These are phyloP conservation scores for Sinohyriopsis cumingii DNA, from an alignment of 2,888 invertebrate species.

Conservation along the genomic window DNA sequence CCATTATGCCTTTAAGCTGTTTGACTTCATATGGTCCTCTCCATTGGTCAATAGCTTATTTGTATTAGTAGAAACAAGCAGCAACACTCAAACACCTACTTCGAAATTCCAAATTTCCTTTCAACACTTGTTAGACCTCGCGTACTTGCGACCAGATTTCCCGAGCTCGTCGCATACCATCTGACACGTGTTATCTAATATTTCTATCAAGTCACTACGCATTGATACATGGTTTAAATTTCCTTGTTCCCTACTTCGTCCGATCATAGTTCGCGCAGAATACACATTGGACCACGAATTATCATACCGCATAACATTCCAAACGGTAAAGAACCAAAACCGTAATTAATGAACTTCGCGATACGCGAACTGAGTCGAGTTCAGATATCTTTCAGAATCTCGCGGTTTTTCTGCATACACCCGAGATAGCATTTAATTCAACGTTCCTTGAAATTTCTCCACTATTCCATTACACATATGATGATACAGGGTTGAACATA, in stretches of 20 bases:
- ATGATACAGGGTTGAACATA: no score
- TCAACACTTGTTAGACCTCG: slow-evolving; percentile 18
- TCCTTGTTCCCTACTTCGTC: slow-evolving; percentile 16
- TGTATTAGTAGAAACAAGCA: slow-evolving; percentile 23
- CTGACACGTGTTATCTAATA: slow-evolving; percentile 13
- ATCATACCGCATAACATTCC: slow-evolving; percentile 28
- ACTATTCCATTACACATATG: slow-evolving; percentile 25
- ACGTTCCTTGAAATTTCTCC: slow-evolving; percentile 33
- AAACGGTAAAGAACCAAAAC: slow-evolving; percentile 24
- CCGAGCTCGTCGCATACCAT: slow-evolving; percentile 19
- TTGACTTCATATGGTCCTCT: slow-evolving; percentile 28
- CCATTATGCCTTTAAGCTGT: slow-evolving; percentile 11
- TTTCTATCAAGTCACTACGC: slow-evolving; percentile 15
- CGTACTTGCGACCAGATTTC: slow-evolving; percentile 7
- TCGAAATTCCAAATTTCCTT: slow-evolving; percentile 11
- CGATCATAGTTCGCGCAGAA: slow-evolving; percentile 28
- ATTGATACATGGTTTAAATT: slow-evolving; percentile 12
- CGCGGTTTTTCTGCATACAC: slow-evolving; percentile 17
- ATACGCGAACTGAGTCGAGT: slow-evolving; percentile 25
- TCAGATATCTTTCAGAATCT: slow-evolving; percentile 25
- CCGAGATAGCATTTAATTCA: slow-evolving; percentile 27
- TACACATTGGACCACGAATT: slow-evolving; percentile 33
- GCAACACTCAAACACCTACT: slow-evolving; percentile 20
- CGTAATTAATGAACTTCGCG: slow-evolving; percentile 25
- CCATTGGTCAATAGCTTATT: slow-evolving; percentile 31